Conservation (phyloP, 2,797 vertebrate species). For the Urophycis tenuis region DNA sequence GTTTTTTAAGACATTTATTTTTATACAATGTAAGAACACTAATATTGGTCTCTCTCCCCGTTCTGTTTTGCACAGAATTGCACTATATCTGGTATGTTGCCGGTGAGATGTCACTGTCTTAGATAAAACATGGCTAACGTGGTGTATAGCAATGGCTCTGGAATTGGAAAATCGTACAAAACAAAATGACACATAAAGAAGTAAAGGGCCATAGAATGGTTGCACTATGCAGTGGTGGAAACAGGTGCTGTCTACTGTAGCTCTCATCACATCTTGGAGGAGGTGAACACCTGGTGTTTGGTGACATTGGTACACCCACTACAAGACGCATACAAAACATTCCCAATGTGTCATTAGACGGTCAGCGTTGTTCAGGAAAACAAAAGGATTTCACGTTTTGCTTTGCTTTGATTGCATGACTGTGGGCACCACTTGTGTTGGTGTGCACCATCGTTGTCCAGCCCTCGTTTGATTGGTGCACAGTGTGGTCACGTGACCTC, state of each 20-base stretch:
- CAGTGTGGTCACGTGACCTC: no score
- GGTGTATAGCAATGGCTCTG: slow-evolving; percentile 53
- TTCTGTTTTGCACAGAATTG: slow-evolving; percentile 43
- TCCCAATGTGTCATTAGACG: not conserved
- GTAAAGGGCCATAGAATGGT: slow-evolving; percentile 15
- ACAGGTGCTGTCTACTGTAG: not conserved
- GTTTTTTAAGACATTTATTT: slow-evolving; percentile 24
- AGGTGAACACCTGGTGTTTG: not conserved
- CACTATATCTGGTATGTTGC: slow-evolving; percentile 56
- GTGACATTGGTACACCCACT: not conserved
- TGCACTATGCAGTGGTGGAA: slow-evolving; percentile 53
- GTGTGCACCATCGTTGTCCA: no score
- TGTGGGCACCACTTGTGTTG: no score
- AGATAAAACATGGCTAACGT: slow-evolving; percentile 38
- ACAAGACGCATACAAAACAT: not conserved
- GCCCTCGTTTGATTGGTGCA: no score
- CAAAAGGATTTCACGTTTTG: not conserved
- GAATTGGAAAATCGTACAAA: slow-evolving; percentile 39
- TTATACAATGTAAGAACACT: slow-evolving; percentile 8
- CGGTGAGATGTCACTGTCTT: slow-evolving; percentile 63
- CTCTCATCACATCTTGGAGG: not conserved
- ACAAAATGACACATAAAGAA: slow-evolving; percentile 26
- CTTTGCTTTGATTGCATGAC: not conserved
- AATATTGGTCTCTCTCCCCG: not conserved
- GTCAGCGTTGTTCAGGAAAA: not conserved